phyloP scores from a whole-genome alignment of 2,888 invertebrate species.

The Acleris laterana region DNA sequence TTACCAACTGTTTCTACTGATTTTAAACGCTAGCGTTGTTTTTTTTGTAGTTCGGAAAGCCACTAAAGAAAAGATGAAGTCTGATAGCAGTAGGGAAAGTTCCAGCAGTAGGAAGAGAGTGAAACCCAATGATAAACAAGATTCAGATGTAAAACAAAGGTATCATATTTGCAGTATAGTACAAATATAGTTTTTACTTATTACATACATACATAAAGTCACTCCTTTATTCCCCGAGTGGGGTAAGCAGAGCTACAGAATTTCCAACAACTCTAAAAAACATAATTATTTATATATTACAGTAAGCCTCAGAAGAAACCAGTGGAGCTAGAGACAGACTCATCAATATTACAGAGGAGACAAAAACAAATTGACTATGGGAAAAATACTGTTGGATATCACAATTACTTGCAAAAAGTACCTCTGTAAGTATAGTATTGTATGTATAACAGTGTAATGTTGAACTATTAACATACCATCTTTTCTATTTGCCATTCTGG shows the following conservation, averaged over 20 bases:
- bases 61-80: conserved; percentile 54
- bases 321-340: conserved; percentile 88
- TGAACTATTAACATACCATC: no score
- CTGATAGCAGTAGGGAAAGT: conserved; percentile 53
- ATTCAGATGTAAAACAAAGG: conserved; percentile 51
- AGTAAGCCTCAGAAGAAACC: conserved; percentile 55
- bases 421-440: conserved; percentile 85
- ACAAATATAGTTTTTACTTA: conserved; percentile 3
- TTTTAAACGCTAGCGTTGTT: background rate
- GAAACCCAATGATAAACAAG: conserved; percentile 59
- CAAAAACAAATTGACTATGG: conserved; percentile 98
- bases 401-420: conserved; percentile 87
- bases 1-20: background rate
- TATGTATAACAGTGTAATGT: background rate
- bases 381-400: conserved; percentile 95
- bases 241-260: no score
- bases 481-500: no score
- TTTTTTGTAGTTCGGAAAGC: conserved; percentile 48
- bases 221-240: no score
- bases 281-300: conserved; percentile 39
- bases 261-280: no score
- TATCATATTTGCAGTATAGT: conserved; percentile 38
- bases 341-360: conserved; percentile 87
- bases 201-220: conserved; percentile 20
- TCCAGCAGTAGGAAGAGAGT: conserved; percentile 63